These are phyloP conservation scores for Zaprionus lineosus DNA, from an alignment of 2,888 invertebrate species.

Conservation along the genomic window DNA sequence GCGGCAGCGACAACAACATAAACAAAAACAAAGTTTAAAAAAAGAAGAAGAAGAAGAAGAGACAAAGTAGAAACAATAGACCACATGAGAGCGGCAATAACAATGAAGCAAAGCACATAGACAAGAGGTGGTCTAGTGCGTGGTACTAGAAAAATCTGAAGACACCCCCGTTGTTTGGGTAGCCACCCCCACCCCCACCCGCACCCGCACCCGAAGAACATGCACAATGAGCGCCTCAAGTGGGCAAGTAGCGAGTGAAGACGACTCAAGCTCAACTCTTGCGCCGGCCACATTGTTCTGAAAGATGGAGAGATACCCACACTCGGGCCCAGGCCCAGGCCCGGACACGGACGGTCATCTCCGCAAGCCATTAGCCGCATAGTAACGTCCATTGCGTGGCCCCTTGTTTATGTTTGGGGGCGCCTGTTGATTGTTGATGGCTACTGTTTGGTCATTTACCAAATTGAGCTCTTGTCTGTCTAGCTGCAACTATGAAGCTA, in stretches of 20 bases:
- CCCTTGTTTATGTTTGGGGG: constrained; percentile 64
- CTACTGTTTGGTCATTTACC: constrained; percentile 72
- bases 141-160: constrained; percentile 46
- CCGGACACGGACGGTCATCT: constrained; percentile 29
- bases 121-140: constrained; percentile 66
- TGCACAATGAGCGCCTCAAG: constrained; percentile 66
- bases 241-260: constrained; percentile 49
- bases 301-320: too few relatives aligned
- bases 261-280: constrained; percentile 42
- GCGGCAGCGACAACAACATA: too few relatives aligned
- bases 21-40: too few relatives aligned
- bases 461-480: constrained; percentile 54
- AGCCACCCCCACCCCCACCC: not conserved
- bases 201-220: constrained; percentile 33
- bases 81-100: constrained; percentile 50
- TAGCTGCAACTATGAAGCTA: constrained; percentile 30
- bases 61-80: constrained; percentile 29
- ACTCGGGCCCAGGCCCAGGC: too few relatives aligned
- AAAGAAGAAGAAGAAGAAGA: constrained; percentile 23
- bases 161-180: not conserved
- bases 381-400: constrained; percentile 52
- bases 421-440: constrained; percentile 33
- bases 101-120: constrained; percentile 53
- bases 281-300: constrained; percentile 54
- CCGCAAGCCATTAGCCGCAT: constrained; percentile 45